Conservation (phyloP, 2,888 invertebrate species). For the Hedychridium roseum region DNA sequence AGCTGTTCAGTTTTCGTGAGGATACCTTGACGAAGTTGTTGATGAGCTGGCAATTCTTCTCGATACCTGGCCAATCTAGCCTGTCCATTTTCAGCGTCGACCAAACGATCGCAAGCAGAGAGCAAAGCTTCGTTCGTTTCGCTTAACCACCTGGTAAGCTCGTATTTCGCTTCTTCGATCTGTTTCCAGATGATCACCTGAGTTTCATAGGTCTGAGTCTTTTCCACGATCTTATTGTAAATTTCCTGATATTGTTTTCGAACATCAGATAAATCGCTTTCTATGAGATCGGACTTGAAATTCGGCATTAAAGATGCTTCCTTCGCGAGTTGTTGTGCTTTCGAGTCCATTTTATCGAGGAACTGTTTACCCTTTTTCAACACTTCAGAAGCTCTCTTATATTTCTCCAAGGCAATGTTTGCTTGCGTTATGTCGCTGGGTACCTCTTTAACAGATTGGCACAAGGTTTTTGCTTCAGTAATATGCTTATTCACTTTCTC, state of each 20-base stretch:
- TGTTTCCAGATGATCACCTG: slow-evolving; percentile 94
- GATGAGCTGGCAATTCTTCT: slow-evolving; percentile 83
- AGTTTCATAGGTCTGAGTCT: slow-evolving; percentile 83
- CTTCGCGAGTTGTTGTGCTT: slow-evolving; percentile 75
- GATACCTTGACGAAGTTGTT: slow-evolving; percentile 80
- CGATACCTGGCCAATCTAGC: slow-evolving; percentile 83
- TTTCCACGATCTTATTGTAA: slow-evolving; percentile 76
- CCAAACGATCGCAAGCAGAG: slow-evolving; percentile 77
- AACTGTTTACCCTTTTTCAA: slow-evolving; percentile 78
- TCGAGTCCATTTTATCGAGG: slow-evolving; percentile 81
- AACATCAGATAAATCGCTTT: slow-evolving; percentile 69
- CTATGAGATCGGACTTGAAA: slow-evolving; percentile 68
- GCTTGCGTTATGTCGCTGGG: slow-evolving; percentile 80
- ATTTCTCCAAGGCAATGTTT: slow-evolving; percentile 75
- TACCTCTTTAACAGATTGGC: slow-evolving; percentile 71
- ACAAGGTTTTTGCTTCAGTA: slow-evolving; percentile 73
- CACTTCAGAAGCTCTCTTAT: slow-evolving; percentile 78
- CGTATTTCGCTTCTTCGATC: slow-evolving; percentile 85
- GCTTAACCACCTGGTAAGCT: slow-evolving; percentile 83
- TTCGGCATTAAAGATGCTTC: slow-evolving; percentile 75
- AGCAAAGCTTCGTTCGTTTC: slow-evolving; percentile 82
- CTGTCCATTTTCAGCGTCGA: slow-evolving; percentile 83
- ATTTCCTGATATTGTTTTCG: slow-evolving; percentile 76
- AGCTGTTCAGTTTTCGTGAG: slow-evolving; percentile 82
- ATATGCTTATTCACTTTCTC: slow-evolving; percentile 76